These are phyloP conservation scores for Gastrophysa polygoni DNA, from an alignment of 2,888 invertebrate genomes.

Conservation along the genomic window DNA sequence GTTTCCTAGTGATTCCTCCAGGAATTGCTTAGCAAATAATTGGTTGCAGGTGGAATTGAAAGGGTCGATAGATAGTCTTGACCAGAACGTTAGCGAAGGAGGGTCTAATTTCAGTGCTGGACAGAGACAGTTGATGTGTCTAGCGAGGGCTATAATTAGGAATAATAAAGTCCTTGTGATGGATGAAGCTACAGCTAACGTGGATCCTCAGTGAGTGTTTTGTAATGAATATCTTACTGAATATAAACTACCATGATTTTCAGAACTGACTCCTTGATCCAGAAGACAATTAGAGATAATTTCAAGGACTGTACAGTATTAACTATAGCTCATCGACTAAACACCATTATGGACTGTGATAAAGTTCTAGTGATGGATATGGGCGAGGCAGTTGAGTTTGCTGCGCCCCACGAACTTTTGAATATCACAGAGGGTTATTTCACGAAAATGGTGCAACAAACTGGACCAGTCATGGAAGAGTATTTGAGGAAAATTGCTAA, in stretches of 20 bases:
- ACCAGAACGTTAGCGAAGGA: constrained; percentile 73
- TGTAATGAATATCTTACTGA: background rate
- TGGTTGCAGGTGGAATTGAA: constrained; percentile 75
- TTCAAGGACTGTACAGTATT: constrained; percentile 79
- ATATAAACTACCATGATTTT: too few species aligned
- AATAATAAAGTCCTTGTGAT: constrained; percentile 81
- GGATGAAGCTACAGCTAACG: constrained; percentile 93
- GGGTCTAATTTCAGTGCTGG: constrained; percentile 88
- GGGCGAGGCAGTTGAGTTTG: constrained; percentile 62
- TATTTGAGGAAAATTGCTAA: constrained; percentile 44
- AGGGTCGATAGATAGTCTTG: constrained; percentile 68
- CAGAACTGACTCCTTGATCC: constrained; percentile 80
- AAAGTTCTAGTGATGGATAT: constrained; percentile 68
- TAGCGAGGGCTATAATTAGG: constrained; percentile 83
- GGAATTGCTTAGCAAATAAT: background rate
- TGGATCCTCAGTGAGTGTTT: constrained; percentile 76
- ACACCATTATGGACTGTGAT: constrained; percentile 86
- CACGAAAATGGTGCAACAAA: constrained; percentile 54
- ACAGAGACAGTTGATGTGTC: constrained; percentile 85
- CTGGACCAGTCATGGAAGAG: constrained; percentile 49
- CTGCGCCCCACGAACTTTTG: constrained; percentile 58
- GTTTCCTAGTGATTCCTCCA: background rate
- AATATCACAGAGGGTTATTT: constrained; percentile 49
- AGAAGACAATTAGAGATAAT: constrained; percentile 74
- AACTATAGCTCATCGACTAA: constrained; percentile 82